Evolutionary conservation across 30 jellyfish, hydroid and myxozoan species (phyloP).

Genomic region (Turritopsis rubra): DNA sequence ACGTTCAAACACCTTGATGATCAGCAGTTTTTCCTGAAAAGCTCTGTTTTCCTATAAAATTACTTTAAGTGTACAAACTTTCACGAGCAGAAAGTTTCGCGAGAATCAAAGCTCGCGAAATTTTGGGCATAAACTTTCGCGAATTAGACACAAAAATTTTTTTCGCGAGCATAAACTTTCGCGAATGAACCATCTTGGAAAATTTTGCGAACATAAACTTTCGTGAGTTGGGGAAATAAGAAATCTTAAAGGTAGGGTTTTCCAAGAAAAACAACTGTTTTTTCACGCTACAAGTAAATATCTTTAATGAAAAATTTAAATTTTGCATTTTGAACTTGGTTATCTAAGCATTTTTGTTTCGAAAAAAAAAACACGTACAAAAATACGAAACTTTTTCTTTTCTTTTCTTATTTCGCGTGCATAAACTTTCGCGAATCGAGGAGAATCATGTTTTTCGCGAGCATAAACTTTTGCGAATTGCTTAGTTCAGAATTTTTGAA

Average conservation of each 20-base stretch:
- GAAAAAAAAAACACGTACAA: not conserved
- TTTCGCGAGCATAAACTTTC: slow-evolving; percentile 4
- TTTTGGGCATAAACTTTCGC: not conserved
- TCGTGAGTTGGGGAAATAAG: not conserved
- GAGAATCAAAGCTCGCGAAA: not conserved
- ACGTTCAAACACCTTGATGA: too few species aligned
- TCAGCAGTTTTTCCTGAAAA: too few species aligned
- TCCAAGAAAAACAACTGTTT: not conserved
- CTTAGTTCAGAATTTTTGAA: not conserved
- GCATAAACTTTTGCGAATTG: not conserved
- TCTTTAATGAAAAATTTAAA: not conserved
- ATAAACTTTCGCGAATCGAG: not conserved
- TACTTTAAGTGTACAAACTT: not conserved
- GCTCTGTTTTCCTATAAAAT: too few species aligned
- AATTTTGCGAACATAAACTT: not conserved
- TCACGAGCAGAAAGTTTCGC: not conserved
- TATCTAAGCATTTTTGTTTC: not conserved
- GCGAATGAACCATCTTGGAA: slow-evolving; percentile 1
- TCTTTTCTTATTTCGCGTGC: not conserved
- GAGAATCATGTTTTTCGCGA: not conserved
- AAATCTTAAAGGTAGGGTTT: not conserved
- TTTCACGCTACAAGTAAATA: not conserved
- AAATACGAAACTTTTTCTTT: not conserved
- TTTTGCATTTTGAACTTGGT: not conserved
- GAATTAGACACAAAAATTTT: not conserved